Percentiles rank a stretch among this genome's conserved stretches.
phyloP scores from a whole-genome alignment of 2,888 invertebrate species.

The Drosophila rubida region DNA sequence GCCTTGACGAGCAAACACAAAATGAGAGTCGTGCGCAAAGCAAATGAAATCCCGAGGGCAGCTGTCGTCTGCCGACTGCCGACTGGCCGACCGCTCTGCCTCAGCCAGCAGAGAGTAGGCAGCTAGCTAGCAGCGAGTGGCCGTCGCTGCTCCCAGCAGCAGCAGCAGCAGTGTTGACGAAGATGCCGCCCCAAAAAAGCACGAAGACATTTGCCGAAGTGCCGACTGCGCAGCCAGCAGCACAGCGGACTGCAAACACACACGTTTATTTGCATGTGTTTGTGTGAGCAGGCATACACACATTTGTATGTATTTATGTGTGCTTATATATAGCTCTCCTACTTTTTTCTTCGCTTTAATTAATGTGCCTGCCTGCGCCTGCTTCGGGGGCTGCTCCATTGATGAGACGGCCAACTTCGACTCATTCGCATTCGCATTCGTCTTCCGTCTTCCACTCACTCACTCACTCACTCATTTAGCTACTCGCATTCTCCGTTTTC shows the following conservation, averaged over 20 bases:
- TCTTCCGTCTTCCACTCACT: background rate
- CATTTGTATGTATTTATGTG: background rate
- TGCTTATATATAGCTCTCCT: slow-evolving; percentile 52
- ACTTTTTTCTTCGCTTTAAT: slow-evolving; percentile 62
- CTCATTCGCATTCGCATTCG: slow-evolving; percentile 19
- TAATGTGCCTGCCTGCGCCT: slow-evolving; percentile 60
- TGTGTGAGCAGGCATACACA: slow-evolving; percentile 4
- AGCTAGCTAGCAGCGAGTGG: slow-evolving; percentile 32
- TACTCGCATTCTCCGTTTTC: background rate
- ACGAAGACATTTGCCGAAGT: slow-evolving; percentile 68
- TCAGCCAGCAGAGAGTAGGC: slow-evolving; percentile 16
- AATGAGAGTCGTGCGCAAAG: slow-evolving; percentile 78
- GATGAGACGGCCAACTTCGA: slow-evolving; percentile 56
- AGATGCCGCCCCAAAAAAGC: slow-evolving; percentile 52
- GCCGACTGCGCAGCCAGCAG: slow-evolving; percentile 35
- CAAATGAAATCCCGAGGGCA: slow-evolving; percentile 70
- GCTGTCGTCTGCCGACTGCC: slow-evolving; percentile 41
- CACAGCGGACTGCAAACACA: slow-evolving; percentile 7
- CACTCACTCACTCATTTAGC: background rate
- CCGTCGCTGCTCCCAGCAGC: slow-evolving; percentile 23
- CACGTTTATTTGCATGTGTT: slow-evolving; percentile 12
- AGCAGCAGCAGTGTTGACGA: slow-evolving; percentile 42
- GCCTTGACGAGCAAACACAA: slow-evolving; percentile 79
- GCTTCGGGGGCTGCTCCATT: slow-evolving; percentile 71
- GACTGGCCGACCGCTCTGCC: slow-evolving; percentile 9